Conservation (phyloP, 2,113 vertebrate genomes). For the Hydrochoerus hydrochaeris region DNA sequence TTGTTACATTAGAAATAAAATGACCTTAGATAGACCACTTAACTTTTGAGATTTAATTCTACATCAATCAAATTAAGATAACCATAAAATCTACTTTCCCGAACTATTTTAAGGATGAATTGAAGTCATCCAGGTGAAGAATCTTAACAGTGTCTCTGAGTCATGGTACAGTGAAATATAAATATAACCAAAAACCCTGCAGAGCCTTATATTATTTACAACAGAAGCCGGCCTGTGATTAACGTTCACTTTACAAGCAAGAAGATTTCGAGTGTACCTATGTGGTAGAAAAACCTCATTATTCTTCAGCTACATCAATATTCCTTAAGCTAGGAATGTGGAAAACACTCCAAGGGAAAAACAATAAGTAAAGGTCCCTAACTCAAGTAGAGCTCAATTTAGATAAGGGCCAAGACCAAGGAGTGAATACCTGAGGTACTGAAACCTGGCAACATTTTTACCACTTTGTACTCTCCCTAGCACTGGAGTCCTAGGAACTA, state of each 20-base stretch:
- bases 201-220: constrained; percentile 26
- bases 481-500: not conserved
- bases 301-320: not conserved
- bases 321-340: not conserved
- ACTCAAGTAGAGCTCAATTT: not conserved
- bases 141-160: not conserved
- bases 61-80: not conserved
- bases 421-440: not conserved
- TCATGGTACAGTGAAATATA: not conserved
- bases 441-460: not conserved
- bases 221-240: not conserved
- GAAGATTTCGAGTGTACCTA: not conserved
- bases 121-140: constrained; percentile 7
- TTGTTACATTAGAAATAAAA: not conserved
- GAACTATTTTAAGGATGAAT: constrained; percentile 46
- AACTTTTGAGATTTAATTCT: not conserved
- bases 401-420: not conserved
- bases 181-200: not conserved
- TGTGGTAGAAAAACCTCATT: constrained; percentile 9
- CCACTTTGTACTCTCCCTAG: not conserved
- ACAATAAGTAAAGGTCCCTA: not conserved
- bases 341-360: not conserved
- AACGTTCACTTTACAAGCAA: constrained; percentile 51
- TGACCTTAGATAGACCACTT: not conserved
- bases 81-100: not conserved